These are phyloP conservation scores for Molossus alvarezi DNA, from an alignment of 2,797 vertebrate genomes.

Conservation along the genomic window DNA sequence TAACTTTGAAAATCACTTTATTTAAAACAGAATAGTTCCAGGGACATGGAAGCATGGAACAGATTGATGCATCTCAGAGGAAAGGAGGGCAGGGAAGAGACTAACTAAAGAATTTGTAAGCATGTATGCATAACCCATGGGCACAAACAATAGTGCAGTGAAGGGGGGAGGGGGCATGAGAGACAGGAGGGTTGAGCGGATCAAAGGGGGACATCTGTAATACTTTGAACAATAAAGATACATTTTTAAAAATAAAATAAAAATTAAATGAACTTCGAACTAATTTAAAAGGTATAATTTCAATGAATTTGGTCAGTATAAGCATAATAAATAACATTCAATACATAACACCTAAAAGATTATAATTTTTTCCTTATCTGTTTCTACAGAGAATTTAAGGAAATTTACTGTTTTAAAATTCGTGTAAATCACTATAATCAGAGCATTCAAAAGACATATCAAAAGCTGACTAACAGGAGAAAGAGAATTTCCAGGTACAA, in stretches of 20 bases:
- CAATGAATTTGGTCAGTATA: constrained; percentile 79
- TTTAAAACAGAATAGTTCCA: constrained; percentile 56
- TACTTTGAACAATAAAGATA: no score
- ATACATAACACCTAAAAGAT: constrained; percentile 4
- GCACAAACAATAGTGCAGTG: no score
- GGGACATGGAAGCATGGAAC: no score
- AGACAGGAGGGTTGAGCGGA: no score
- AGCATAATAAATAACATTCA: constrained; percentile 75
- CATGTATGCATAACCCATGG: no score
- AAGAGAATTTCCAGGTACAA: background rate
- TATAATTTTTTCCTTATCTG: constrained; percentile 30
- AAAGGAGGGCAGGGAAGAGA: no score
- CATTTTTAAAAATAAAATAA: no score
- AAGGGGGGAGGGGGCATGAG: no score
- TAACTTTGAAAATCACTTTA: constrained; percentile 83
- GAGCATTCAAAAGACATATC: background rate
- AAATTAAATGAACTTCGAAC: constrained; percentile 85
- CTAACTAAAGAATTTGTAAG: no score
- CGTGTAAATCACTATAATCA: background rate
- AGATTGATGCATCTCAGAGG: no score
- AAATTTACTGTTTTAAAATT: constrained; percentile 61
- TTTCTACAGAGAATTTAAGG: background rate
- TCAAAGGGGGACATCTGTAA: no score
- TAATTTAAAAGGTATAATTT: constrained; percentile 82
- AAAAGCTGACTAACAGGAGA: constrained; percentile 50